These are phyloP conservation scores for Saxicola maurus DNA, from an alignment of 2,797 vertebrate species.

Conservation along the genomic window DNA sequence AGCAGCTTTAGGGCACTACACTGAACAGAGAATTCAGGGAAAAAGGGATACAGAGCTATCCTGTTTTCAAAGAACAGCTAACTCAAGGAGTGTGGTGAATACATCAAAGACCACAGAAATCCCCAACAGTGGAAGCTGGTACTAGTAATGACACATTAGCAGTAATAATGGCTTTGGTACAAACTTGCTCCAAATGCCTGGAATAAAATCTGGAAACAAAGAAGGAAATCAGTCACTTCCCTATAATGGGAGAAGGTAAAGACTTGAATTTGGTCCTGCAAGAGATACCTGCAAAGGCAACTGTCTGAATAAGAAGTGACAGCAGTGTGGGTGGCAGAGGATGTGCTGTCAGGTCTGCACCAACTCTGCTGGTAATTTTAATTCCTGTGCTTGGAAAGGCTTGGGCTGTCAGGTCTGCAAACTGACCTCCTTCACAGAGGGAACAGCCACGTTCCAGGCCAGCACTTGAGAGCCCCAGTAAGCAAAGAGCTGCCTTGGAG, in stretches of 20 bases:
- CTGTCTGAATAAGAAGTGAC: not conserved
- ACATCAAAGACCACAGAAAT: not conserved
- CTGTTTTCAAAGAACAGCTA: not conserved
- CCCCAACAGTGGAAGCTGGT: not conserved
- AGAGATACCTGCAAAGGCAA: not conserved
- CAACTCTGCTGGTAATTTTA: not conserved
- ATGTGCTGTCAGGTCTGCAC: not conserved
- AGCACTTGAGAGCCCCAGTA: not conserved
- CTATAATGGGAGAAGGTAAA: not conserved
- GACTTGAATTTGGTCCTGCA: not conserved
- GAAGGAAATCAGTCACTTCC: not conserved
- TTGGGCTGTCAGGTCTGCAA: not conserved
- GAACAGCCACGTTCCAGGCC: not conserved
- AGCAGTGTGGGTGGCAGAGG: not conserved
- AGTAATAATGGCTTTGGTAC: not conserved
- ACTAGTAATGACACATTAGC: not conserved
- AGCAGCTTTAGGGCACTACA: not conserved
- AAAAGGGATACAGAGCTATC: not conserved
- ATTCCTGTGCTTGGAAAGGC: not conserved
- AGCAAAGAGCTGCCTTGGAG: not conserved
- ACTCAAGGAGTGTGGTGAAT: not conserved
- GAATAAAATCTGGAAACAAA: not conserved
- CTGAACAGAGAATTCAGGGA: not conserved
- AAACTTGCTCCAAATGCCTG: not conserved
- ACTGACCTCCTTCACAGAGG: not conserved